These are phyloP conservation scores for Hirudinaria manillensis DNA, from an alignment of 2,888 invertebrate genomes.

Conservation along the genomic window DNA sequence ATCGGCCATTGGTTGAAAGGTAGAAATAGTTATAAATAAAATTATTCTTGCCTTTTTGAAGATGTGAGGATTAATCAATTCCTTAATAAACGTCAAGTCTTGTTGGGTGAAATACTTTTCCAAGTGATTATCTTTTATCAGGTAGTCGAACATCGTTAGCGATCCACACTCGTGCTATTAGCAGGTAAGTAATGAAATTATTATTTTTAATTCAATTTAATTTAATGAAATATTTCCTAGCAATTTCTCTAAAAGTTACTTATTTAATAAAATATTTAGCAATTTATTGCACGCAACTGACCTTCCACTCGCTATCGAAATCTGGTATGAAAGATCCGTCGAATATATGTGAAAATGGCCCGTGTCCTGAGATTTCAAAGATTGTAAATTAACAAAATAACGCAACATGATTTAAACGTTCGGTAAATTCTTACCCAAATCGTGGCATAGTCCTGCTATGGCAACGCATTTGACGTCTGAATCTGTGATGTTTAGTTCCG, in stretches of 20 bases:
- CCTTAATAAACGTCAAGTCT: slow-evolving; percentile 56
- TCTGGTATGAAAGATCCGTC: slow-evolving; percentile 56
- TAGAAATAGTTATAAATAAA: background rate
- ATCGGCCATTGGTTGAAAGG: no score
- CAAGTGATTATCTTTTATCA: slow-evolving; percentile 54
- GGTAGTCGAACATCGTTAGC: slow-evolving; percentile 55
- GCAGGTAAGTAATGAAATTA: background rate
- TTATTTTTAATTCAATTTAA: no score
- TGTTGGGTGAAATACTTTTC: slow-evolving; percentile 45
- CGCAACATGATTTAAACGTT: background rate
- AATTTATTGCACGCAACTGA: background rate
- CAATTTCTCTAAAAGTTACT: no score
- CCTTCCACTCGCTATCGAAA: slow-evolving; percentile 31
- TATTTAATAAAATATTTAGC: background rate
- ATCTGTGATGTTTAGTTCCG: slow-evolving; percentile 54
- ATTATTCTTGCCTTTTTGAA: background rate
- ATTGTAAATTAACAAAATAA: background rate
- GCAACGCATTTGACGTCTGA: slow-evolving; percentile 59
- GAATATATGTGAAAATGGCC: slow-evolving; percentile 66
- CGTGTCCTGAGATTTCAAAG: slow-evolving; percentile 45
- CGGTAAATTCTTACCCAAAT: slow-evolving; percentile 57
- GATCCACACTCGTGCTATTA: slow-evolving; percentile 59
- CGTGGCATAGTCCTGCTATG: slow-evolving; percentile 66
- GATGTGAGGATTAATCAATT: slow-evolving; percentile 51
- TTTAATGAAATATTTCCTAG: no score